Percentiles rank a stretch among this genome's conserved stretches.
Conservation (phyloP, 2,113 vertebrate genomes). For the Poecile atricapillus region DNA sequence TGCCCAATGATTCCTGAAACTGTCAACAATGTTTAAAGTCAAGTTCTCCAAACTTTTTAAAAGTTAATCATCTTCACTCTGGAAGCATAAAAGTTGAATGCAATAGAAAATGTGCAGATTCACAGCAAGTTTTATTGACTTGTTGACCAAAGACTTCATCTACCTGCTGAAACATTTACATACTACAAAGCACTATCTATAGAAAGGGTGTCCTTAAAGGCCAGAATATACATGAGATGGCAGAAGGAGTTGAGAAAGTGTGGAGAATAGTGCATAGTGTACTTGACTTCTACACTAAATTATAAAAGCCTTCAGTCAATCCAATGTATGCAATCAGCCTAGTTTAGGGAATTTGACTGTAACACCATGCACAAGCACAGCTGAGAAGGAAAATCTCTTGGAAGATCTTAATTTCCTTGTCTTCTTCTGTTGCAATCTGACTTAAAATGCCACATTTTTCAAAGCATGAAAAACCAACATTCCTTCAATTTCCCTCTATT, state of each 20-base stretch:
- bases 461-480: not conserved
- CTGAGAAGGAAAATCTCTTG: not conserved
- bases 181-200: slow-evolving; percentile 17
- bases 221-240: slow-evolving; percentile 15
- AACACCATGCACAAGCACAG: not conserved
- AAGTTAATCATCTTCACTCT: slow-evolving; percentile 69
- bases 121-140: slow-evolving; percentile 47
- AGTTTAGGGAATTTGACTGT: not conserved
- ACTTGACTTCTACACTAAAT: not conserved
- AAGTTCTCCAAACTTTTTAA: slow-evolving; percentile 67
- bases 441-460: not conserved
- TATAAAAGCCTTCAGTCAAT: slow-evolving; percentile 2
- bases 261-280: not conserved
- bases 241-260: not conserved
- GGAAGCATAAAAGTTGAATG: slow-evolving; percentile 66
- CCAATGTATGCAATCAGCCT: not conserved
- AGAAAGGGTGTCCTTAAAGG: slow-evolving; percentile 26
- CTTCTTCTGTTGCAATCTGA: not conserved
- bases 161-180: slow-evolving; percentile 58
- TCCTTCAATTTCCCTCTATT: not conserved
- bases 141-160: slow-evolving; percentile 27
- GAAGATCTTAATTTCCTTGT: not conserved
- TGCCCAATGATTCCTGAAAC: slow-evolving; percentile 59
- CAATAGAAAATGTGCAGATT: slow-evolving; percentile 48
- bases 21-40: slow-evolving; percentile 67